Evolutionary conservation across 2,888 invertebrate species (phyloP).

Genomic region (Drosophila setosimentum): DNA sequence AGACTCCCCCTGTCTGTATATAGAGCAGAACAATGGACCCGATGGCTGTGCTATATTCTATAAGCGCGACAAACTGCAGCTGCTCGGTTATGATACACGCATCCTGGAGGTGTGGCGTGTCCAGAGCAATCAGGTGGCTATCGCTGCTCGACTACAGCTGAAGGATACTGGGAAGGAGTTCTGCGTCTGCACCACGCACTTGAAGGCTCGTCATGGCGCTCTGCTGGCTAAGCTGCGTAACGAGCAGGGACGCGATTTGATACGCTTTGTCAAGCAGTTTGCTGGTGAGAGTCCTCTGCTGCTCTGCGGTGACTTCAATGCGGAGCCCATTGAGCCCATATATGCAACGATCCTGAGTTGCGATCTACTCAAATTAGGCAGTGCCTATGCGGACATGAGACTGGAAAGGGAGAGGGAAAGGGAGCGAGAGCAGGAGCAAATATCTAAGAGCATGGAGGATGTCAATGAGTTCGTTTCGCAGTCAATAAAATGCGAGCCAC

Average conservation of each 20-base stretch:
- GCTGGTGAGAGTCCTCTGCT: conserved; percentile 87
- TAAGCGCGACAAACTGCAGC: conserved; percentile 87
- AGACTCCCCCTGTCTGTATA: conserved; percentile 91
- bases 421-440: conserved; percentile 16
- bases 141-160: conserved; percentile 87
- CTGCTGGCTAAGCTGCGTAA: conserved; percentile 89
- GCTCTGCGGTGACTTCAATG: conserved; percentile 92
- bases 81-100: conserved; percentile 87
- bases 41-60: conserved; percentile 93
- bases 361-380: conserved; percentile 85
- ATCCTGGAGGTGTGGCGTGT: conserved; percentile 90
- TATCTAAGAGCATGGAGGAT: conserved; percentile 34
- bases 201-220: conserved; percentile 90
- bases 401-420: conserved; percentile 54
- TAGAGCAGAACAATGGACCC: conserved; percentile 90
- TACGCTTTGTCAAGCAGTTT: conserved; percentile 86
- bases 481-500: conserved; percentile 87
- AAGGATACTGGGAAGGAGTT: conserved; percentile 87
- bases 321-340: conserved; percentile 90
- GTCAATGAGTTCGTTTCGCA: conserved; percentile 69
- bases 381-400: conserved; percentile 86
- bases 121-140: conserved; percentile 90
- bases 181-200: conserved; percentile 90
- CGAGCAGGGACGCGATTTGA: conserved; percentile 89
- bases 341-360: conserved; percentile 87